These are phyloP conservation scores for Megalonaias nervosa DNA, from an alignment of 1,140 invertebrate species.

Conservation along the genomic window DNA sequence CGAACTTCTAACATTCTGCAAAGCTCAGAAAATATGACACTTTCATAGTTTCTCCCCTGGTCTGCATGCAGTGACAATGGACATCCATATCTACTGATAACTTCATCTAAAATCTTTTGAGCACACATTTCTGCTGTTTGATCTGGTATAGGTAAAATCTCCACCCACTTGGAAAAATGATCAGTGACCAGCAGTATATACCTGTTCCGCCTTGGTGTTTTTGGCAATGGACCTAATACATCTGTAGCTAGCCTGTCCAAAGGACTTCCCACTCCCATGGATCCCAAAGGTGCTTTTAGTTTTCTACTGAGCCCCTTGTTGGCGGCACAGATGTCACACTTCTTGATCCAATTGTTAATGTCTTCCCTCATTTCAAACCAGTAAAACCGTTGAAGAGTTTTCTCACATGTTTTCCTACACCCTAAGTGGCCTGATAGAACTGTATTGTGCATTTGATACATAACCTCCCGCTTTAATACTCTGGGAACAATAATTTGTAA, in stretches of 20 bases:
- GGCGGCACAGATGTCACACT: too few relatives aligned
- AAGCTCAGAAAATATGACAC: too few relatives aligned
- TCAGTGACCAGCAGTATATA: slow-evolving; percentile 15
- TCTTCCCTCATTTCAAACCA: slow-evolving; percentile 38
- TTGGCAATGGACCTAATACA: slow-evolving; percentile 1
- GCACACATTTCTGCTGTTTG: slow-evolving; percentile 22
- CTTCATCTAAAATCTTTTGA: not conserved
- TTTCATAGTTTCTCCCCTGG: not conserved
- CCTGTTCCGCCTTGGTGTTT: slow-evolving; percentile 1
- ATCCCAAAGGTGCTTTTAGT: too few relatives aligned
- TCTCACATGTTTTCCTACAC: slow-evolving; percentile 37
- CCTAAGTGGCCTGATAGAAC: slow-evolving; percentile 37
- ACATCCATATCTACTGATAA: slow-evolving; percentile 2
- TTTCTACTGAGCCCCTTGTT: too few relatives aligned
- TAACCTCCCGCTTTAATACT: slow-evolving; percentile 16
- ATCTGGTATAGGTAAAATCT: slow-evolving; percentile 10
- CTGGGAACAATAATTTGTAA: slow-evolving; percentile 28
- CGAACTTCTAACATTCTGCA: too few relatives aligned
- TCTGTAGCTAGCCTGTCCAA: too few relatives aligned
- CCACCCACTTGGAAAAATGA: slow-evolving; percentile 16
- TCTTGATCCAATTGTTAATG: too few relatives aligned
- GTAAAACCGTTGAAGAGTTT: slow-evolving; percentile 28
- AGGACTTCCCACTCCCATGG: too few relatives aligned
- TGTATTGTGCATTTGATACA: slow-evolving; percentile 37
- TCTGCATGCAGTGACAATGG: not conserved